Conservation (phyloP, 2,113 vertebrate species). For the Bothrops jararaca region DNA sequence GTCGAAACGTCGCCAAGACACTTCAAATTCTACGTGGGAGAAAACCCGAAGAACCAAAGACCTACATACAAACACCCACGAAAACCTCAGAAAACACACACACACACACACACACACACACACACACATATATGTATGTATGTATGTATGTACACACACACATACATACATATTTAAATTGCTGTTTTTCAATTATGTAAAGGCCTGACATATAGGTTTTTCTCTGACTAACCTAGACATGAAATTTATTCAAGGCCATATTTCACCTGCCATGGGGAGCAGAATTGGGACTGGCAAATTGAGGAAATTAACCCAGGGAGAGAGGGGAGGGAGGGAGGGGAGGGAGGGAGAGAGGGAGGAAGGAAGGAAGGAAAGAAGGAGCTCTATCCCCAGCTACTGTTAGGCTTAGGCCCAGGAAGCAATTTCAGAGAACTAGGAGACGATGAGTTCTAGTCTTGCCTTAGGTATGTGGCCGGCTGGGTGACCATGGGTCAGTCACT, state of each 20-base stretch:
- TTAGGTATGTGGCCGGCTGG: background rate
- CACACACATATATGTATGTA: too few species aligned
- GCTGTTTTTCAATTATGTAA: background rate
- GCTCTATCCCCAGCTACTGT: background rate
- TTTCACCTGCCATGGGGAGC: background rate
- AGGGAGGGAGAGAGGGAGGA: background rate
- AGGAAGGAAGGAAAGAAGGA: too few species aligned
- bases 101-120: too few species aligned
- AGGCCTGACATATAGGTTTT: background rate
- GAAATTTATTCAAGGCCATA: background rate
- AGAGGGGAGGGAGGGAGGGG: background rate
- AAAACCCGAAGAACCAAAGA: too few species aligned
- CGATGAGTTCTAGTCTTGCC: background rate
- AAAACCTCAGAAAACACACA: too few species aligned
- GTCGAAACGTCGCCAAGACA: too few species aligned
- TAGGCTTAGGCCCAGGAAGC: background rate
- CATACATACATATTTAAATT: background rate
- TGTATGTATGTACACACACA: too few species aligned
- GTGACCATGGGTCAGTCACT: background rate
- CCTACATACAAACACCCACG: too few species aligned
- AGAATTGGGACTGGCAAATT: background rate
- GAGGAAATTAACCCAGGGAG: background rate
- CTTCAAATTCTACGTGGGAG: too few species aligned
- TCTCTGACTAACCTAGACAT: background rate
- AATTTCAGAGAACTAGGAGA: background rate